Percentiles rank a stretch among this genome's conserved stretches.
phyloP scores from a whole-genome alignment of 1,140 invertebrate species.

The Pseudomyrmex flavicornis region DNA sequence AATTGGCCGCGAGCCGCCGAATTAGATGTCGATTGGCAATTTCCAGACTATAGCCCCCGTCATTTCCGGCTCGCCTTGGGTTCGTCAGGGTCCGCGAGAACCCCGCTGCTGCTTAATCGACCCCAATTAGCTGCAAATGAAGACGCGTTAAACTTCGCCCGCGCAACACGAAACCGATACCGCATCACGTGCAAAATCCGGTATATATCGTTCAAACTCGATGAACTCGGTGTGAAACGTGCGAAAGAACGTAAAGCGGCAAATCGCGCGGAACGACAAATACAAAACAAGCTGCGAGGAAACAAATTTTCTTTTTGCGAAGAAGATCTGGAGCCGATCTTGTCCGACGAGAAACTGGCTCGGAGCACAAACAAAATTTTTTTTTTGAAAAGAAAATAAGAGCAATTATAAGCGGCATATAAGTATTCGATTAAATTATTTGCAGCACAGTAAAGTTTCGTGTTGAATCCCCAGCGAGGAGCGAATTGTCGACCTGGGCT shows the following conservation, averaged over 20 bases:
- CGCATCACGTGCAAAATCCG: conserved; percentile 14
- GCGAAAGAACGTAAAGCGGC: background rate
- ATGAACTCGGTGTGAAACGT: background rate
- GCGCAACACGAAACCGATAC: conserved; percentile 47
- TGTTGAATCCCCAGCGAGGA: conserved; percentile 8
- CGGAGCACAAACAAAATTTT: no score
- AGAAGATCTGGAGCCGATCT: background rate
- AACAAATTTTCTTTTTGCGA: background rate
- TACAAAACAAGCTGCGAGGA: background rate
- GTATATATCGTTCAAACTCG: background rate
- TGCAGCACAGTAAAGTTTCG: background rate
- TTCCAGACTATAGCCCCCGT: conserved; percentile 65
- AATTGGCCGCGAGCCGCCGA: conserved; percentile 52
- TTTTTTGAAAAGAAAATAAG: background rate
- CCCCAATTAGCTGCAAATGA: conserved; percentile 69
- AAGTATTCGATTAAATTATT: background rate
- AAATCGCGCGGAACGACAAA: background rate
- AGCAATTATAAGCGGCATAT: background rate
- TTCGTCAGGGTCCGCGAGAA: conserved; percentile 36
- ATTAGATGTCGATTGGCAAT: conserved; percentile 70
- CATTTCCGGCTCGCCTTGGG: conserved; percentile 66
- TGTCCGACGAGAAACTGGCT: background rate
- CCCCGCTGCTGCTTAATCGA: conserved; percentile 54
- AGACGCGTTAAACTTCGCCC: conserved; percentile 64
- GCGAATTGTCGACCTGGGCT: background rate